Evolutionary conservation across 2,888 invertebrate genomes (phyloP), one percentile per base, ranked within the genome.

Genomic region (Cancer borealis): DNA sequence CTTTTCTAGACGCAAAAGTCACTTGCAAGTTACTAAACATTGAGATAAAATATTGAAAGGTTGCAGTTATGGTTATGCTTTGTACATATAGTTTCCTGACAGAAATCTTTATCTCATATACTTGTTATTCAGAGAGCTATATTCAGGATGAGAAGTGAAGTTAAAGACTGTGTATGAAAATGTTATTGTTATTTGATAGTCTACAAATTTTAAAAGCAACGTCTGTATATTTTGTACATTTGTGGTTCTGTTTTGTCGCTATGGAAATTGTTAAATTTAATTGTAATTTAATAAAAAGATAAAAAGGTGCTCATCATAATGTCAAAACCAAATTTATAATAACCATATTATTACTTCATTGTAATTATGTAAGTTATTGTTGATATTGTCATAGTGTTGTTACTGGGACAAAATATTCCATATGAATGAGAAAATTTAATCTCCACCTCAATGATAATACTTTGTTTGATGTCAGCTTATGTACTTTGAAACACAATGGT

Each of bases 311-410:
- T n/a, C 73, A n/a, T 73, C 26, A 73, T 73, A 14, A 30, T 30
- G 84, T 84, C 39, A 10, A 39, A 39, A 17, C 30, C 39, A 84
- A 39, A 84, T 4, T 30, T 84, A 39, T 10, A 10, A 39, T 84
- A 39, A 84, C 84, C 84, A 84, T 39, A 84, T n/a, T 30, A 84
- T 39, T 84, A 84, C 84, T 39, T 84, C 39, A 84, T 84, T 84
- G 39, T 84, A 39, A 84, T 84, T 30, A 12, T 84, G 84, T 84
- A 84, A 84, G 30, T 14, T 30, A 39, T 84, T 84, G 84, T 84
- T 84, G 39, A 84, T 84, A 39, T 6, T 79, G 73, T 84, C 39
- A 39, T 39, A 84, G 39, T 84, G 14, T 17, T 39, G 84, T 84
- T 17, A 14, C 10, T 84, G 30, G 39, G 30, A 60, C 12, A 84